Evolutionary conservation across 1,140 invertebrate genomes (phyloP).

Genomic region (Pogonognathellus flavescens): DNA sequence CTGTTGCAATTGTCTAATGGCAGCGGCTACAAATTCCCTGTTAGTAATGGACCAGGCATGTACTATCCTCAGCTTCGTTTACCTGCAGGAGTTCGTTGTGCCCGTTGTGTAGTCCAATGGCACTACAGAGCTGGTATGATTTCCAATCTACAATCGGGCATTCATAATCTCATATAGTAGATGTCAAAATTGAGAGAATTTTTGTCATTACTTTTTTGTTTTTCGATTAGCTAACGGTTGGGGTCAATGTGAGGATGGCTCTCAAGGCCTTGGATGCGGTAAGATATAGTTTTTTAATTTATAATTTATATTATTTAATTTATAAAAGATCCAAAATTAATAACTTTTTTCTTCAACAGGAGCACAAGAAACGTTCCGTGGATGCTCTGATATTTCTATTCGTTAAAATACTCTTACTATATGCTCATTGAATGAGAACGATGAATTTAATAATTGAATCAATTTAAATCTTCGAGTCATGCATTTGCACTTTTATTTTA

Average conservation of each 20-base stretch:
- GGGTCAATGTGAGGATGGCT: constrained; percentile 75
- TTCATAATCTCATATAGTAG: not conserved
- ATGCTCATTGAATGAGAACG: not conserved
- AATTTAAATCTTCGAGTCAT: not conserved
- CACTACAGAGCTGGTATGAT: constrained; percentile 61
- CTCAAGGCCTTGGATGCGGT: constrained; percentile 67
- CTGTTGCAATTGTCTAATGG: constrained; percentile 66
- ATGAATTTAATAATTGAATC: not conserved
- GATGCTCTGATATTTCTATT: constrained; percentile 67
- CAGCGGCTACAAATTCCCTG: constrained; percentile 56
- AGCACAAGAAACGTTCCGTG: constrained; percentile 70
- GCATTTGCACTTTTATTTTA: no score
- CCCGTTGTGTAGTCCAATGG: constrained; percentile 69
- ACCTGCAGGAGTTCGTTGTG: constrained; percentile 67
- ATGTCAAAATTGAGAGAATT: not conserved
- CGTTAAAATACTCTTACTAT: not conserved
- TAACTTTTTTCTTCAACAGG: no score
- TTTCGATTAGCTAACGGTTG: constrained; percentile 78
- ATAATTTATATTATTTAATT: no score
- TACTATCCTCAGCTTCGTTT: constrained; percentile 66
- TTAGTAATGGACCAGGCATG: constrained; percentile 60
- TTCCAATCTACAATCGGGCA: not conserved
- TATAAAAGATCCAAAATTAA: no score
- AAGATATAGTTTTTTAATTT: no score
- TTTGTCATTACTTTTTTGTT: not conserved